These are phyloP conservation scores for Cryptus viduatorius DNA, from an alignment of 2,888 invertebrate species.

Conservation along the genomic window DNA sequence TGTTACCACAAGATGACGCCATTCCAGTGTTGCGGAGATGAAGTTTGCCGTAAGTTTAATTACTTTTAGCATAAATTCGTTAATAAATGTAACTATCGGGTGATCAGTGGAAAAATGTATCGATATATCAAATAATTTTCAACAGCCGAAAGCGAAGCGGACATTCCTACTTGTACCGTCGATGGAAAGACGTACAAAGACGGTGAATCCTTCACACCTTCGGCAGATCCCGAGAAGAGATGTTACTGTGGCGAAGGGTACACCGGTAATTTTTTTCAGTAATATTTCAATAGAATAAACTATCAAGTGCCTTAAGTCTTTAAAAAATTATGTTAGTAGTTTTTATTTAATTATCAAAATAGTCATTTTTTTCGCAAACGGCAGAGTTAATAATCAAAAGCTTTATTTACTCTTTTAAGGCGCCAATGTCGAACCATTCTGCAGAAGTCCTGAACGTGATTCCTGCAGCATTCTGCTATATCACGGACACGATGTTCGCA, in stretches of 20 bases:
- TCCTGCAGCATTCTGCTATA: not conserved
- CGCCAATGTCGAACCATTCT: not conserved
- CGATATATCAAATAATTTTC: not conserved
- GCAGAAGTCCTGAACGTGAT: not conserved
- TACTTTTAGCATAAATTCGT: not conserved
- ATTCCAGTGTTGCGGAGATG: not conserved
- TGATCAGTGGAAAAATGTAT: not conserved
- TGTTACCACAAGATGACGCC: not conserved
- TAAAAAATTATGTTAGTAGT: no score
- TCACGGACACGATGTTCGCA: conserved; percentile 25
- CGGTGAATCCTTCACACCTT: conserved; percentile 74
- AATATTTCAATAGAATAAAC: not conserved
- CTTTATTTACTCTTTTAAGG: not conserved
- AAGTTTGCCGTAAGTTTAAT: not conserved
- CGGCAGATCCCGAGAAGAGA: conserved; percentile 67
- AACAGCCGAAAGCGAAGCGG: conserved; percentile 71
- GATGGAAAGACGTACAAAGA: conserved; percentile 75
- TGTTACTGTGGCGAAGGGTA: conserved; percentile 75
- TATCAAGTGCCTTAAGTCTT: no score
- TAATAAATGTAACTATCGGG: not conserved
- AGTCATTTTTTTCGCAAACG: no score
- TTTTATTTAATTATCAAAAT: no score
- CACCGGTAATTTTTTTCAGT: conserved; percentile 61
- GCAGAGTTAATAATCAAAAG: no score
- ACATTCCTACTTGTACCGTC: conserved; percentile 75